Conservation (phyloP, 2,888 invertebrate genomes). For the Caenorhabditis sp. region DNA sequence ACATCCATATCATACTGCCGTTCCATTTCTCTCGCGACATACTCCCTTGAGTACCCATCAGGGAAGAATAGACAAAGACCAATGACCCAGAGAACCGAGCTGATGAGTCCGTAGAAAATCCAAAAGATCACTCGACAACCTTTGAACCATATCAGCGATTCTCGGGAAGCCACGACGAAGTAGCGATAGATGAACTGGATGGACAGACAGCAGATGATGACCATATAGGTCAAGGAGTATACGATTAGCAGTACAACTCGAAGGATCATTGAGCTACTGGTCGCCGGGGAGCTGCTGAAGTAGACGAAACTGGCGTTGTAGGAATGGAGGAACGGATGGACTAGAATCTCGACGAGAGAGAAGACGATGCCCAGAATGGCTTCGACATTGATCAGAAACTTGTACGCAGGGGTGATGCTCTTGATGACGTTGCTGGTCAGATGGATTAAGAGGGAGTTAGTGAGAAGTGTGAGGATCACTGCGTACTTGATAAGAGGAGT, state of each 20-base stretch:
- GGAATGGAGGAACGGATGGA: constrained; percentile 16
- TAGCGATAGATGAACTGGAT: constrained; percentile 7
- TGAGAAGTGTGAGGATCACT: neutral
- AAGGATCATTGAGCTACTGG: no score
- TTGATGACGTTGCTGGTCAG: neutral
- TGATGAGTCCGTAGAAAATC: neutral
- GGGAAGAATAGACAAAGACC: no score
- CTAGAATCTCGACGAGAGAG: neutral
- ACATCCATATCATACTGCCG: no score
- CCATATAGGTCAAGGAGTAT: no score
- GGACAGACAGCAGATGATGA: no score
- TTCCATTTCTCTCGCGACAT: no score
- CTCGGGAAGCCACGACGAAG: no score
- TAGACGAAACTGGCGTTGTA: constrained; percentile 1
- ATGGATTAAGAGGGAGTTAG: neutral
- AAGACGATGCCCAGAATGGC: neutral
- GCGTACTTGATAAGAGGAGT: neutral
- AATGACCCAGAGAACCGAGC: no score
- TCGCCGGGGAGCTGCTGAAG: no score
- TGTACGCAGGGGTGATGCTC: neutral
- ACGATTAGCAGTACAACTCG: no score
- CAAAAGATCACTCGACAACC: neutral
- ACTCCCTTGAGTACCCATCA: no score
- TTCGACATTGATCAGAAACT: neutral
- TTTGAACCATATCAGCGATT: neutral